These are phyloP conservation scores for Kryptolebias ocellatus DNA, from an alignment of 2,797 vertebrate species.

Conservation along the genomic window DNA sequence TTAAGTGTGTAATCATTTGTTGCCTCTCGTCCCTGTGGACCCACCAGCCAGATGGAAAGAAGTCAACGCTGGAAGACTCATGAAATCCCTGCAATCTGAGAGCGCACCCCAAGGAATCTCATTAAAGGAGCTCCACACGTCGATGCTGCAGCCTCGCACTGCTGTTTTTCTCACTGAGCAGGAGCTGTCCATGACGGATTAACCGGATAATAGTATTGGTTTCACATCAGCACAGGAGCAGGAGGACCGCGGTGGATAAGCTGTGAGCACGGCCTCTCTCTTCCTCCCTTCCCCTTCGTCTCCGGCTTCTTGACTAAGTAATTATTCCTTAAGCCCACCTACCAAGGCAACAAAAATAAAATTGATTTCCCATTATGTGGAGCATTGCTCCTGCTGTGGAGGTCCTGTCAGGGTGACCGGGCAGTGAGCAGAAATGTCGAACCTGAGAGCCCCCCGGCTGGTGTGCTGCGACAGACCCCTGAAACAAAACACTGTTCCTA, in stretches of 20 bases:
- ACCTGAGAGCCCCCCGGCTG: slow-evolving; percentile 29
- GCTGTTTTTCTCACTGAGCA: slow-evolving; percentile 60
- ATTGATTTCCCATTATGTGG: slow-evolving; percentile 83
- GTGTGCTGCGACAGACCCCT: neutral
- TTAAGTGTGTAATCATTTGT: slow-evolving; percentile 77
- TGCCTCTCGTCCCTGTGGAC: slow-evolving; percentile 61
- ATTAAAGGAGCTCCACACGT: slow-evolving; percentile 69
- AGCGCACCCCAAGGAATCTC: slow-evolving; percentile 72
- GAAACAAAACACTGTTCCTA: too few species aligned
- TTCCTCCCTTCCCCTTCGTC: slow-evolving; percentile 35
- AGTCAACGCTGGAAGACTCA: slow-evolving; percentile 64
- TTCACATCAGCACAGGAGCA: slow-evolving; percentile 79
- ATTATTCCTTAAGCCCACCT: slow-evolving; percentile 80
- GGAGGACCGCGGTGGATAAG: slow-evolving; percentile 69
- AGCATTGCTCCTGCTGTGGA: slow-evolving; percentile 66
- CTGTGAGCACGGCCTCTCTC: slow-evolving; percentile 53
- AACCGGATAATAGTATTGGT: slow-evolving; percentile 82
- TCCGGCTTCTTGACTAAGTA: slow-evolving; percentile 63
- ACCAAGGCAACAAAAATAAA: slow-evolving; percentile 74
- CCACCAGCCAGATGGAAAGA: slow-evolving; percentile 41
- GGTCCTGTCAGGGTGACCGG: slow-evolving; percentile 64
- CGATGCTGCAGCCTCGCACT: slow-evolving; percentile 62
- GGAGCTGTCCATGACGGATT: slow-evolving; percentile 67
- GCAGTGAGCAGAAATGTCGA: slow-evolving; percentile 41
- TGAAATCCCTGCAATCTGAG: slow-evolving; percentile 69